Evolutionary conservation across 2,888 invertebrate genomes (phyloP).

Genomic region (Orthosia cruda): DNA sequence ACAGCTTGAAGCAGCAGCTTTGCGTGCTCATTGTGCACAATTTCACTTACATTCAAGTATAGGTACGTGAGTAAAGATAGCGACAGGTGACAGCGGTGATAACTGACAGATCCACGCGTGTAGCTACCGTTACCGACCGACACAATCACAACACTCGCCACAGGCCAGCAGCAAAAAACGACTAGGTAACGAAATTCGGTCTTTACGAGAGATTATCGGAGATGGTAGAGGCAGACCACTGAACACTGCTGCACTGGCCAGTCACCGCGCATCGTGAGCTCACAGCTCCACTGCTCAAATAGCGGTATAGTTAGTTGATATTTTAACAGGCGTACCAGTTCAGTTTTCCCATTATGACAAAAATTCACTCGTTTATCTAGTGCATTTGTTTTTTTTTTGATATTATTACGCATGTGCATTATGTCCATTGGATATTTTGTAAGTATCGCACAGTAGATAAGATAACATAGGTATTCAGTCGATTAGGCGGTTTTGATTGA

Average conservation of each 20-base stretch:
- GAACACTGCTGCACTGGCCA: neutral
- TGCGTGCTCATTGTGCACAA: neutral
- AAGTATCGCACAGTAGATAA: neutral
- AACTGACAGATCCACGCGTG: neutral
- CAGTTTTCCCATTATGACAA: too few species aligned
- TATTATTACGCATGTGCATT: neutral
- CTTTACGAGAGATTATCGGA: neutral
- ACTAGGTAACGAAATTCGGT: neutral
- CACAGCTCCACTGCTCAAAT: neutral
- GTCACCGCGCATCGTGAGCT: neutral
- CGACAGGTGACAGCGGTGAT: neutral
- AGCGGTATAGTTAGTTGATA: neutral
- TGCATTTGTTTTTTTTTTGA: neutral
- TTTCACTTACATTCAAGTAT: neutral
- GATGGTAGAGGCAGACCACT: neutral
- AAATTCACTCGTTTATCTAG: neutral
- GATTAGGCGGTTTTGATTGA: neutral
- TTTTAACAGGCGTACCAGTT: too few species aligned
- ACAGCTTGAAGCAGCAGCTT: neutral
- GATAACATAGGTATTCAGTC: neutral
- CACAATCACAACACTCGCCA: neutral
- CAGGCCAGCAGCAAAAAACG: too few species aligned
- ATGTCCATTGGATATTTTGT: neutral
- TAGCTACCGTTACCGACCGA: too few species aligned
- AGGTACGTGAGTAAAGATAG: constrained; percentile 15